These are phyloP conservation scores for Ectemnius lituratus DNA, from an alignment of 2,888 invertebrate species.

Conservation along the genomic window DNA sequence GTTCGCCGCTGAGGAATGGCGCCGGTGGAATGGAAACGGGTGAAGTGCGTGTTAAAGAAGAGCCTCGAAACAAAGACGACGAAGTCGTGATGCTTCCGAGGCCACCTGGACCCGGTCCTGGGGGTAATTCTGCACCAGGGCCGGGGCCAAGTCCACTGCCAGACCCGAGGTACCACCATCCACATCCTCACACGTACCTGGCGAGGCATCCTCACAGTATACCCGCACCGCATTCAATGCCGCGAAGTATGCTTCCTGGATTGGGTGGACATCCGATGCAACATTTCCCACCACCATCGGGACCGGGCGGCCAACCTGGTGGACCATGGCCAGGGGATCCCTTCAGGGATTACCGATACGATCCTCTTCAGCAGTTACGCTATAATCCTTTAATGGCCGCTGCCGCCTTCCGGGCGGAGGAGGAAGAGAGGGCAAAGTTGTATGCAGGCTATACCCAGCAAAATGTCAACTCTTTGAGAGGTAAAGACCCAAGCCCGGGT, in stretches of 20 bases:
- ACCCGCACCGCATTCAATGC: constrained; percentile 79
- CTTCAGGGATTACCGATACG: constrained; percentile 84
- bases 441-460: constrained; percentile 84
- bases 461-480: constrained; percentile 78
- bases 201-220: constrained; percentile 77
- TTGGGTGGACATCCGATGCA: constrained; percentile 79
- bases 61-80: constrained; percentile 81
- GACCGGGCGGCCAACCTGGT: constrained; percentile 79
- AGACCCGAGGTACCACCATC: constrained; percentile 81
- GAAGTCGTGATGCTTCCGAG: constrained; percentile 78
- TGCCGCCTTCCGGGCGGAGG: constrained; percentile 85
- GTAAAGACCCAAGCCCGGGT: constrained; percentile 79
- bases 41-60: constrained; percentile 83
- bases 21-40: constrained; percentile 64
- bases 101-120: constrained; percentile 62
- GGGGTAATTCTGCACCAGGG: constrained; percentile 58
- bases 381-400: constrained; percentile 90
- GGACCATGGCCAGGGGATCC: constrained; percentile 83
- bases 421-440: constrained; percentile 87
- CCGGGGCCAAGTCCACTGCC: constrained; percentile 77
- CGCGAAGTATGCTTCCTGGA: constrained; percentile 80
- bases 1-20: constrained; percentile 89
- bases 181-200: constrained; percentile 78
- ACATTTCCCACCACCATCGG: constrained; percentile 77
- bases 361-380: constrained; percentile 83